These are phyloP conservation scores for Miniopterus natalensis DNA, from an alignment of 2,113 vertebrate genomes.

Conservation along the genomic window DNA sequence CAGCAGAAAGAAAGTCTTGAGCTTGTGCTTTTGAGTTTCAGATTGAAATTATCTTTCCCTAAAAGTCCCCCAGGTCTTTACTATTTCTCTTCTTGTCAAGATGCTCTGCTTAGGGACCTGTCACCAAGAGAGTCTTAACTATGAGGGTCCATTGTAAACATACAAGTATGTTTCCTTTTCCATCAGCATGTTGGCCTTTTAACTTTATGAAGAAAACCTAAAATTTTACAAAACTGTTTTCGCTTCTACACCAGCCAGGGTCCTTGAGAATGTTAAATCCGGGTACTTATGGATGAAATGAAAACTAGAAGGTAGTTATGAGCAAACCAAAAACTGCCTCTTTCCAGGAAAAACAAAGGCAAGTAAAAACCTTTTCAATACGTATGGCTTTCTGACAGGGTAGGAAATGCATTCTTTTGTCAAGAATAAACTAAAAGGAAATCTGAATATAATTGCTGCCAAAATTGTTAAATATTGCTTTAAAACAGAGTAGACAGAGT, in stretches of 20 bases:
- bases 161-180: neutral
- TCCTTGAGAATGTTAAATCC: neutral
- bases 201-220: neutral
- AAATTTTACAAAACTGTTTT: neutral
- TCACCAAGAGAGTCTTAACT: neutral
- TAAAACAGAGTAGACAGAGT: neutral
- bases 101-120: neutral
- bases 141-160: neutral
- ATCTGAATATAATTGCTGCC: neutral
- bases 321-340: neutral
- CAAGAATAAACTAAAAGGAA: constrained; percentile 9
- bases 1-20: constrained; percentile 38
- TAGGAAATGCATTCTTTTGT: neutral
- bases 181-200: neutral
- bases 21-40: constrained; percentile 57
- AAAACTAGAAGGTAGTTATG: neutral
- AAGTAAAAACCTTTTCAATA: constrained; percentile 53
- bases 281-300: neutral
- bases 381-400: neutral
- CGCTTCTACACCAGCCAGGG: neutral
- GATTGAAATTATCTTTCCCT: constrained; percentile 36
- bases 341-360: constrained; percentile 39
- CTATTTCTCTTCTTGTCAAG: constrained; percentile 32
- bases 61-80: neutral
- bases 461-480: neutral